Base-by-base conservation (phyloP, 2,888 invertebrate genomes). In the Rhopalosiphum nymphaeae region DNA sequence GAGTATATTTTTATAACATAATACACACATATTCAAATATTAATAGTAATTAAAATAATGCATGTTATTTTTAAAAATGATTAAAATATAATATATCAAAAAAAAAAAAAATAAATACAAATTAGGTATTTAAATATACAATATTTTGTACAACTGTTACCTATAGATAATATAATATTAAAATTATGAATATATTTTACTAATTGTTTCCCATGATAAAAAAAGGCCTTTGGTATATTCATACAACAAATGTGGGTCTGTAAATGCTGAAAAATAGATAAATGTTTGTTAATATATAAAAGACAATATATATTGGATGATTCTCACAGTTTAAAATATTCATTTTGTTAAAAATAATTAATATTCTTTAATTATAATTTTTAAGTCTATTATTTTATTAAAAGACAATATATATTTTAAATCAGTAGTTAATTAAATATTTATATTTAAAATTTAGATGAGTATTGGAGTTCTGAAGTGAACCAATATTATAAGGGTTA, bases 141-240 rank as follows among this genome's bases (percentile, higher is more conserved):
- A 25, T 61, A 21, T 57, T 49, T 67, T 61, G 26, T 42, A 92
- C 36, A 92, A 46, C 21, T 56, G 29, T 49, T 88, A 61, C 85
- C 42, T n/a, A 85, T 91, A 9, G 3, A 85, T 46, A 57, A 46
- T 53, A 67, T 87, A 53, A 53, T 67, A 42, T 3, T 92, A 49
- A 5, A 67, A 85, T 89, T 85, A 86, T 42, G 29, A 61, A 61
- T 36, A 94, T 42, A 94, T 85, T 90, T 94, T 94, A 94, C 11
- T 86, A 42, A 94, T 86, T 86, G 93, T 90, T 91, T 94, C 93
- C 89, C 89, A 86, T 29, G 93, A 85, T 42, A 94, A 4, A 11
- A 49, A 85, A 49, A 86, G 49, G 10, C 9, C 9, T 9, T 90
- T 94, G 3, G 61, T 25, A 49, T 61, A 49, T 86, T 86, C 61